phyloP scores from a whole-genome alignment of 2,113 vertebrate species.

The Grallaria varia region DNA sequence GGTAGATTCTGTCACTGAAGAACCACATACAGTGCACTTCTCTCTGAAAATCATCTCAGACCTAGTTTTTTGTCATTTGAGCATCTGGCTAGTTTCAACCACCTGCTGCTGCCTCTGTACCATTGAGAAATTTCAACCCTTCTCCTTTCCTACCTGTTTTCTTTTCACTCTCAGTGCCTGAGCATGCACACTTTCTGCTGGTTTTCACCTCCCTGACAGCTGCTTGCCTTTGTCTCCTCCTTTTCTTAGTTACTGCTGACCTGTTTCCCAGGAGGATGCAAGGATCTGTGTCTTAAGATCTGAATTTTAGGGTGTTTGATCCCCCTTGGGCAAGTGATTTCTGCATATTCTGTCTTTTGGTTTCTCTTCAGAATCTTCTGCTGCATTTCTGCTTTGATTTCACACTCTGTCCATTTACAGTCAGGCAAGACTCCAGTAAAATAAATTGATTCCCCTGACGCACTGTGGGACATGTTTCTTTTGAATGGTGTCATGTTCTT shows the following conservation, averaged over 20 bases:
- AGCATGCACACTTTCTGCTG: neutral
- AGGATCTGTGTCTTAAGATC: neutral
- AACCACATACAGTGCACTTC: accelerated
- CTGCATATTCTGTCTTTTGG: neutral
- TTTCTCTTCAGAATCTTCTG: neutral
- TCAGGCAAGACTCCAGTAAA: conserved; percentile 19
- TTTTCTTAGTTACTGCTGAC: neutral
- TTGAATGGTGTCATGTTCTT: conserved; percentile 21
- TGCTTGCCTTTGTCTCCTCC: neutral
- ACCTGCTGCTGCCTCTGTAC: conserved; percentile 33
- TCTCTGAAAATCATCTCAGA: neutral
- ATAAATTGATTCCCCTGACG: neutral
- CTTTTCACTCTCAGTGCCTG: neutral
- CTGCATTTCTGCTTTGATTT: conserved; percentile 66
- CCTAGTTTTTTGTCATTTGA: neutral
- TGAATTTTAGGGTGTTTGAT: neutral
- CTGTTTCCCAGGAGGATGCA: neutral
- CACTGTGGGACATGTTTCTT: conserved; percentile 13
- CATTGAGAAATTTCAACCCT: neutral
- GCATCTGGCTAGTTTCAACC: neutral
- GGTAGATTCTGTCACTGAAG: neutral
- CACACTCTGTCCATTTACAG: conserved; percentile 57
- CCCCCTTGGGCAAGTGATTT: neutral
- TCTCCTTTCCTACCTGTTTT: neutral
- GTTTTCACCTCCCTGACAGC: neutral